Percentiles rank a stretch among this genome's conserved stretches.
Conservation (phyloP, 2,113 vertebrate genomes). For the Salvelinus alpinus region DNA sequence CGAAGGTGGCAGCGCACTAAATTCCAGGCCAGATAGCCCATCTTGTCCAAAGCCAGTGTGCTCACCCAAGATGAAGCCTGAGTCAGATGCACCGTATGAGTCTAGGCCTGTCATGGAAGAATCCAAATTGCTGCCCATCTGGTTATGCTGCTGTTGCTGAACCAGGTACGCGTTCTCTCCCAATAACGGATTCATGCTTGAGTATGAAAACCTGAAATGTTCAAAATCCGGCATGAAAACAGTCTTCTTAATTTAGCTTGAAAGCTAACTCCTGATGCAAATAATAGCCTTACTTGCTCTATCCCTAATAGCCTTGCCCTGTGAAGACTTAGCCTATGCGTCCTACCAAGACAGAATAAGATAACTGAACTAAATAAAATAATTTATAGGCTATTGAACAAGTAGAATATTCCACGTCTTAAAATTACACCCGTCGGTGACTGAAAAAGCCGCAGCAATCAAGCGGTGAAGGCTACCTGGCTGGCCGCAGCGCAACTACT, state of each 20-base stretch:
- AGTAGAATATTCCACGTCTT: neutral
- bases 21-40: constrained; percentile 57
- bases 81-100: constrained; percentile 25
- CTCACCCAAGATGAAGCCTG: constrained; percentile 58
- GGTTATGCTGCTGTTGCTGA: constrained; percentile 55
- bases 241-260: constrained; percentile 36
- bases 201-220: constrained; percentile 72
- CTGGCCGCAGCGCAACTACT: neutral
- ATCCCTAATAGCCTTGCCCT: neutral
- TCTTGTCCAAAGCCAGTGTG: constrained; percentile 52
- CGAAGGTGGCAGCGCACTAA: constrained; percentile 51
- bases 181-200: constrained; percentile 72
- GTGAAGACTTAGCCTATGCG: neutral
- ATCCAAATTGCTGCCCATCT: constrained; percentile 54
- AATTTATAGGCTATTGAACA: neutral
- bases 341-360: neutral
- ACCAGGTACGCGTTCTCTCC: constrained; percentile 59
- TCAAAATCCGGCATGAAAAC: constrained; percentile 77
- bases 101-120: constrained; percentile 45
- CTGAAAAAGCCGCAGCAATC: neutral
- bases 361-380: neutral
- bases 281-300: neutral
- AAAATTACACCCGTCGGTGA: no score
- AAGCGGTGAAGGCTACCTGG: no score
- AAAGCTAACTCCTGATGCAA: constrained; percentile 1